Percentiles rank a stretch among this genome's conserved stretches.
Evolutionary conservation across 2,113 vertebrate species (phyloP).

Genomic region (Myotis davidii): DNA sequence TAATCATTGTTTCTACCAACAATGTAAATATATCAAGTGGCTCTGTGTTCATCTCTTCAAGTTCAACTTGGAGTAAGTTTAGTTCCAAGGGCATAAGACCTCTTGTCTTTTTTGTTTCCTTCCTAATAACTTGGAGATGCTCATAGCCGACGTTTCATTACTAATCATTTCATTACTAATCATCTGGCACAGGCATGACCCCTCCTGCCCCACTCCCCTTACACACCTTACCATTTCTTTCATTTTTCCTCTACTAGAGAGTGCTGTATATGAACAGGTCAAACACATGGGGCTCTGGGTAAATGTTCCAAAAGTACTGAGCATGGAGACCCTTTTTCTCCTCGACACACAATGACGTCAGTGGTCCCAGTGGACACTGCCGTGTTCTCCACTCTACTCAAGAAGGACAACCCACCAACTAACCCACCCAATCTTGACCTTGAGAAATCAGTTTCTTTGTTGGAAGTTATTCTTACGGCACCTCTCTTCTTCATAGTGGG

Average conservation of each 20-base stretch:
- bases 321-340: not conserved
- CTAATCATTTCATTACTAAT: not conserved
- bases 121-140: not conserved
- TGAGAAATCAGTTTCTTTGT: not conserved
- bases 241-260: not conserved
- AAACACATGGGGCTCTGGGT: not conserved
- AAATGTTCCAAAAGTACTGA: not conserved
- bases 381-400: not conserved
- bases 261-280: not conserved
- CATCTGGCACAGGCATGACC: not conserved
- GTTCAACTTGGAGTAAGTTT: not conserved
- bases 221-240: not conserved
- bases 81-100: not conserved
- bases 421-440: not conserved
- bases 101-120: not conserved
- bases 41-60: constrained; percentile 20
- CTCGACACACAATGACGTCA: too few species aligned
- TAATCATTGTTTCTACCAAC: constrained; percentile 44
- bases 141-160: not conserved
- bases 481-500: not conserved
- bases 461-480: not conserved
- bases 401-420: not conserved
- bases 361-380: not conserved
- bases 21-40: constrained; percentile 22
- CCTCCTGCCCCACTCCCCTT: too few species aligned